Evolutionary conservation across 2,113 vertebrate species (phyloP).

Genomic region (Haliaeetus leucogaster): DNA sequence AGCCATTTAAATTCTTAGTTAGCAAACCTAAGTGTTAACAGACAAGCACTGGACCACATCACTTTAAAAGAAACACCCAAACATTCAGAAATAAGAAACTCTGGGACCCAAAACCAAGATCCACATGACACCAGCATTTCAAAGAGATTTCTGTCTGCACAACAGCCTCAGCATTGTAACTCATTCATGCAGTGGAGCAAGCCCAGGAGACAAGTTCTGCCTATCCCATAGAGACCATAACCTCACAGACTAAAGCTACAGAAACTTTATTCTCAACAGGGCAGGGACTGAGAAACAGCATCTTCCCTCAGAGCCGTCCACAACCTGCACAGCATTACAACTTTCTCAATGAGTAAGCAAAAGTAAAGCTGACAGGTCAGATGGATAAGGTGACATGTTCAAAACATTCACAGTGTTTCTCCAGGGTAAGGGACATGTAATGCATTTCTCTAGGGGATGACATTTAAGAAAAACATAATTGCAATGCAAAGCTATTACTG

Average conservation of each 20-base stretch:
- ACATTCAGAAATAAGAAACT: neutral
- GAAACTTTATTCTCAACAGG: neutral
- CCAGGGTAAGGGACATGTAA: neutral
- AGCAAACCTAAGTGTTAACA: neutral
- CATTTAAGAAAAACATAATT: neutral
- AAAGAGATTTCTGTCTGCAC: neutral
- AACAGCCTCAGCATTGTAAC: neutral
- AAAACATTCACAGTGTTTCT: neutral
- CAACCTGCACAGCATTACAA: neutral
- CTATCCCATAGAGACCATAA: neutral
- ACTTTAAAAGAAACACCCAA: neutral
- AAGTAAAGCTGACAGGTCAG: neutral
- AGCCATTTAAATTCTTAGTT: neutral
- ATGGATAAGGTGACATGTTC: neutral
- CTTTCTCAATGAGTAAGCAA: neutral
- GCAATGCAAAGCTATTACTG: neutral
- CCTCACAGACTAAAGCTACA: neutral
- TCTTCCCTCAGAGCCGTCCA: neutral
- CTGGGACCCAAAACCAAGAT: neutral
- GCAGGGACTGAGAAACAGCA: neutral
- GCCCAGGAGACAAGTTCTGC: neutral
- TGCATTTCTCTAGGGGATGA: neutral
- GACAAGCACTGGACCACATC: neutral
- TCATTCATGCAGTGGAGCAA: neutral
- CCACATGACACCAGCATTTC: neutral